Conservation (phyloP, 2,113 vertebrate species). For the Poicephalus gulielmi region DNA sequence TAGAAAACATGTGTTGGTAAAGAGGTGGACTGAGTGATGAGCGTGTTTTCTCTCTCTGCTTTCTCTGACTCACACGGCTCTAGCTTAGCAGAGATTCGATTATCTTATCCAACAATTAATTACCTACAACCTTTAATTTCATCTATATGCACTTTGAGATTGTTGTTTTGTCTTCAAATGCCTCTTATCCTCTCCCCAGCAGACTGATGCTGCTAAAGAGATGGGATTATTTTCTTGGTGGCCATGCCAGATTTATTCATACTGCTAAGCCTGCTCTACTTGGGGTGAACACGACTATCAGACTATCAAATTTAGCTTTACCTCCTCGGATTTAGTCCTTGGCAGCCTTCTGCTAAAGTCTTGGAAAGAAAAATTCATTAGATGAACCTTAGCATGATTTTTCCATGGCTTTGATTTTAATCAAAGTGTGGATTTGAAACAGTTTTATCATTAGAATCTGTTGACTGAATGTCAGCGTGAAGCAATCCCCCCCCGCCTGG, state of each 20-base stretch:
- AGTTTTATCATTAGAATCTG: constrained; percentile 55
- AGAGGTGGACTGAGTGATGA: constrained; percentile 51
- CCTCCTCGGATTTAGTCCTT: neutral
- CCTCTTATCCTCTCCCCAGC: constrained; percentile 38
- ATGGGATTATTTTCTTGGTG: constrained; percentile 54
- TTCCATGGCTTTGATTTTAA: constrained; percentile 60
- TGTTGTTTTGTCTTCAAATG: constrained; percentile 18
- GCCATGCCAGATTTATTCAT: constrained; percentile 17
- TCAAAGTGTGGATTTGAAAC: constrained; percentile 56
- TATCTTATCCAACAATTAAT: constrained; percentile 61
- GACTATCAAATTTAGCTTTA: neutral
- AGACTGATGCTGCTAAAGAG: constrained; percentile 38
- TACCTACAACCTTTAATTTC: constrained; percentile 46
- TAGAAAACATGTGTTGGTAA: constrained; percentile 49
- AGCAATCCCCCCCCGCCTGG: neutral
- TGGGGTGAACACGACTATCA: neutral
- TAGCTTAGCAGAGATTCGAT: constrained; percentile 22
- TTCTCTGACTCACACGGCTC: constrained; percentile 51
- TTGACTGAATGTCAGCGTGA: constrained; percentile 21
- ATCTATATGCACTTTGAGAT: neutral
- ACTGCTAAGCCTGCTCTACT: neutral
- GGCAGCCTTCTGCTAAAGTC: neutral
- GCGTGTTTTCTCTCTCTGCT: constrained; percentile 18
- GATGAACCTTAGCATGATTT: constrained; percentile 40
- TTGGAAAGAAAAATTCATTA: constrained; percentile 23